phyloP scores from a whole-genome alignment of 2,797 vertebrate species.

The Bucorvus abyssinicus region DNA sequence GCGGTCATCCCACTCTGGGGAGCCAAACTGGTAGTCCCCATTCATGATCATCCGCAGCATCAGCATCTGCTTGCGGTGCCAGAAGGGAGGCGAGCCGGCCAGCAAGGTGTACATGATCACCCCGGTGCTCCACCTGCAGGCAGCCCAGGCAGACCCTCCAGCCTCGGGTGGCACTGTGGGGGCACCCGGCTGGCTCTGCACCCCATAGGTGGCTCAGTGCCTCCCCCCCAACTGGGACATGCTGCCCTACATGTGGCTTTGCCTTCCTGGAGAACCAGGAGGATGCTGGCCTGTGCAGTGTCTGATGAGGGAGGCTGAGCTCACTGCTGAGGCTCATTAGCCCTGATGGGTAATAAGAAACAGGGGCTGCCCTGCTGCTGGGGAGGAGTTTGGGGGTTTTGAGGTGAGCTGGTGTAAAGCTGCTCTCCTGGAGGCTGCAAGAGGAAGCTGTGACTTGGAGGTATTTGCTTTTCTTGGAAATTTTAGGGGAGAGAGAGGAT shows the following conservation, averaged over 20 bases:
- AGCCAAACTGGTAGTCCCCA: slow-evolving; percentile 87
- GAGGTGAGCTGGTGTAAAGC: neutral
- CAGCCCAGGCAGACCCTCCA: neutral
- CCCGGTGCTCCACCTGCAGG: slow-evolving; percentile 90
- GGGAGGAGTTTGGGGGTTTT: neutral
- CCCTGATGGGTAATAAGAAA: neutral
- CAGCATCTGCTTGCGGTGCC: slow-evolving; percentile 98
- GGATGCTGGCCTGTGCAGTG: rapidly evolving
- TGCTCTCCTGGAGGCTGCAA: neutral
- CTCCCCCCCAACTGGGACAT: rapidly evolving
- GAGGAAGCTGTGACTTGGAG: neutral
- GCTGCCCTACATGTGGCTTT: neutral
- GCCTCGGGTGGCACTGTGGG: rapidly evolving
- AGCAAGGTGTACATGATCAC: slow-evolving; percentile 98
- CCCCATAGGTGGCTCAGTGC: neutral
- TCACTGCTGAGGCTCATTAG: neutral
- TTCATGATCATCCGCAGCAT: slow-evolving; percentile 97
- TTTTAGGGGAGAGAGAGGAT: neutral
- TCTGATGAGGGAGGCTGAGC: neutral
- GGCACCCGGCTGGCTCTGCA: rapidly evolving
- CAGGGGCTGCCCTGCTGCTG: neutral
- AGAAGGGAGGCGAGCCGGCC: slow-evolving; percentile 96
- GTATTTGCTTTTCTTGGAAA: neutral
- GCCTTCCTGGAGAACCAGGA: neutral
- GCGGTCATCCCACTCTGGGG: slow-evolving; percentile 95